phyloP scores from a whole-genome alignment of 2,797 vertebrate species.

The Enteromius mattozi region DNA sequence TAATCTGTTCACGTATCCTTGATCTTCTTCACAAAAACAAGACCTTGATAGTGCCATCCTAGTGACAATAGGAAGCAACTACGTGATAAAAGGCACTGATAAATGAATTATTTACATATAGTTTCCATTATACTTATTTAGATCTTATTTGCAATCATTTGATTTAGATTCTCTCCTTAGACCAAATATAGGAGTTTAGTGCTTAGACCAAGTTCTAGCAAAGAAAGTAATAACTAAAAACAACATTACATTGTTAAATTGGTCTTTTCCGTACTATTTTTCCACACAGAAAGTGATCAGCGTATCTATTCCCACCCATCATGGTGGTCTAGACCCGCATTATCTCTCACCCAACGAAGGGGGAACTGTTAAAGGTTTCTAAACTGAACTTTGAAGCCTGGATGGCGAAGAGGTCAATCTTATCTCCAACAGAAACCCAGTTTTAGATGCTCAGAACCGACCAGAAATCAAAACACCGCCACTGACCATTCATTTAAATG shows the following conservation, averaged over 20 bases:
- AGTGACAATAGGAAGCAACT: neutral
- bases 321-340: neutral
- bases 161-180: neutral
- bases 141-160: neutral
- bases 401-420: neutral
- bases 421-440: neutral
- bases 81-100: neutral
- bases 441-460: neutral
- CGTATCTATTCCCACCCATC: neutral
- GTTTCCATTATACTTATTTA: neutral
- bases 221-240: neutral
- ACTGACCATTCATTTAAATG: neutral
- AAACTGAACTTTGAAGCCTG: constrained; percentile 3
- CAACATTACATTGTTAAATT: neutral
- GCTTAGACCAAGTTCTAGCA: neutral
- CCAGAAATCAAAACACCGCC: neutral
- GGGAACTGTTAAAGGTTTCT: neutral
- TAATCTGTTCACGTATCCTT: neutral
- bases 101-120: neutral
- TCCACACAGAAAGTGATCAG: neutral
- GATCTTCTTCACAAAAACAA: constrained; percentile 8
- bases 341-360: neutral
- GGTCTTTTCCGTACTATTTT: neutral
- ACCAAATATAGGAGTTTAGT: neutral
- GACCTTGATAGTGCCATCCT: neutral